Evolutionary conservation across 2,888 invertebrate genomes (phyloP).

Genomic region (Callimorpha dominula): DNA sequence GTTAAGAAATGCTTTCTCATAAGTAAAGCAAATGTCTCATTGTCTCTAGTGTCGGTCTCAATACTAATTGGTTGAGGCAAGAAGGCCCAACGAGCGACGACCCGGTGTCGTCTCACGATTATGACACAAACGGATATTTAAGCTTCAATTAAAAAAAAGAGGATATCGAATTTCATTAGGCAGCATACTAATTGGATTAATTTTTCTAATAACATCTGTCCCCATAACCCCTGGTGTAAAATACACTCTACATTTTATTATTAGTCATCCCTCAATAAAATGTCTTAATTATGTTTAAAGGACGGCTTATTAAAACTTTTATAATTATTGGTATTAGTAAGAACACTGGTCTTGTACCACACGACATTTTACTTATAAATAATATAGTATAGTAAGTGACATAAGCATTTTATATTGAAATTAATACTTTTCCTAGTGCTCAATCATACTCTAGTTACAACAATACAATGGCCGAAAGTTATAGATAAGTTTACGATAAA

Average conservation of each 20-base stretch:
- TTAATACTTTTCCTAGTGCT: not conserved
- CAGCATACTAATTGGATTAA: constrained; percentile 52
- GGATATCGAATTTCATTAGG: constrained; percentile 52
- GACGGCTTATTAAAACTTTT: not conserved
- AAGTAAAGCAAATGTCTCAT: not conserved
- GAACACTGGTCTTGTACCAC: no score
- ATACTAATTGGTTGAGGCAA: not conserved
- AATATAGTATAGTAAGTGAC: no score
- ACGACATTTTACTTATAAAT: no score
- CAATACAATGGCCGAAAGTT: no score
- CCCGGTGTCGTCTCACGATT: constrained; percentile 35
- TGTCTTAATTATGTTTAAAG: no score
- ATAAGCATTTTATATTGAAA: no score
- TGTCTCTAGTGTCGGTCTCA: not conserved
- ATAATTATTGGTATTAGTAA: not conserved
- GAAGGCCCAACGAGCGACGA: not conserved
- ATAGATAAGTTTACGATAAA: no score
- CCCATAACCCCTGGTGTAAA: constrained; percentile 31
- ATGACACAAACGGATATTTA: constrained; percentile 48
- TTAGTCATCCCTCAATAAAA: not conserved
- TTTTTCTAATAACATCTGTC: constrained; percentile 30
- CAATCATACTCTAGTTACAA: no score
- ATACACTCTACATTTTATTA: not conserved
- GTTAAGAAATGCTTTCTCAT: not conserved
- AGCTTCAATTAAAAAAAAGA: constrained; percentile 54